Evolutionary conservation across 2,797 vertebrate genomes (phyloP).

Genomic region (Spinus olivaceus): DNA sequence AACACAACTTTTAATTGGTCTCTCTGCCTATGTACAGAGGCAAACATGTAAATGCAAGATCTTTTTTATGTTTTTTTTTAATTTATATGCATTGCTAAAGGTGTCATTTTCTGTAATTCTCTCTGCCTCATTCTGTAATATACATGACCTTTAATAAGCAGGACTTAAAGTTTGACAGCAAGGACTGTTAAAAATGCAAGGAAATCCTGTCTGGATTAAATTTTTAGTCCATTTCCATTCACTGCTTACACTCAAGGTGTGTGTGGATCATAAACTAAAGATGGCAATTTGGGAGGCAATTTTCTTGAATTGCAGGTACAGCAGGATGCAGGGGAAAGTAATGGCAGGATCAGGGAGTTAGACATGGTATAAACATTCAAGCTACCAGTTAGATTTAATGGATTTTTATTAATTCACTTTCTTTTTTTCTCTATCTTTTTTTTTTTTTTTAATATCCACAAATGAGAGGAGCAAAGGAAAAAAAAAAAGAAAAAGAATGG

Average conservation of each 20-base stretch:
- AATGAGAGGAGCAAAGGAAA: not conserved
- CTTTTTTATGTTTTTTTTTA: not conserved
- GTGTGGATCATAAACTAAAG: constrained; percentile 59
- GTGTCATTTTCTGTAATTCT: not conserved
- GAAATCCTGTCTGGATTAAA: constrained; percentile 39
- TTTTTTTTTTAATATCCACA: not conserved
- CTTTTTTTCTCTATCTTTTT: not conserved
- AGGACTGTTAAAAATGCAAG: not conserved
- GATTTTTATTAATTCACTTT: constrained; percentile 34
- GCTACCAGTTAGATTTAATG: not conserved
- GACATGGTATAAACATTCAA: constrained; percentile 47
- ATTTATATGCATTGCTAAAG: not conserved
- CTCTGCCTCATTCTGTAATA: not conserved
- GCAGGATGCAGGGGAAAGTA: constrained; percentile 40
- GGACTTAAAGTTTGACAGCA: not conserved
- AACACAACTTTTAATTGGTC: not conserved
- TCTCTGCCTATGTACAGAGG: not conserved
- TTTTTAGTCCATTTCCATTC: constrained; percentile 47
- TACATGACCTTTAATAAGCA: constrained; percentile 41
- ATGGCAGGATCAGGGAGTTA: constrained; percentile 54
- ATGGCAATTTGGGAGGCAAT: constrained; percentile 66
- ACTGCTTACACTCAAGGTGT: not conserved
- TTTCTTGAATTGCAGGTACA: constrained; percentile 65
- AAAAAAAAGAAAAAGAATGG: rapidly evolving
- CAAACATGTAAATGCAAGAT: not conserved